Percentiles rank a stretch among this genome's conserved stretches.
Conservation (phyloP, 2,888 invertebrate species). For the Polyploca ridens region DNA sequence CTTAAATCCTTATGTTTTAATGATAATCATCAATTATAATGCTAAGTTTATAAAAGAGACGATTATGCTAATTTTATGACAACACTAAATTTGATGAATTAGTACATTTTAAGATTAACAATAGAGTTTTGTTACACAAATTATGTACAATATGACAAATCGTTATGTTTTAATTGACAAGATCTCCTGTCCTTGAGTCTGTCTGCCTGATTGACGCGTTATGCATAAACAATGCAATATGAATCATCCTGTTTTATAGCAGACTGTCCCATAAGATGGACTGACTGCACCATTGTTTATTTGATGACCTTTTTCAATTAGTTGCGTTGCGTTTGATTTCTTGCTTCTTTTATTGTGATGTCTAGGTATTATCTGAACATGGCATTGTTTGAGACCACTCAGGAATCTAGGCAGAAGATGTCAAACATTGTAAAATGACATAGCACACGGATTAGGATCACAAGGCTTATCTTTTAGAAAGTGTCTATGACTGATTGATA, state of each 20-base stretch:
- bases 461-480: too few relatives aligned
- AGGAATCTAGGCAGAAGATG: too few relatives aligned
- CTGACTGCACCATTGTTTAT: conserved; percentile 16
- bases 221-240: conserved; percentile 42
- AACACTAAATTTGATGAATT: neutral
- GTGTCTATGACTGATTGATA: too few relatives aligned
- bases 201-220: conserved; percentile 26
- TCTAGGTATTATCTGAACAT: neutral
- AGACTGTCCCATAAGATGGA: conserved; percentile 27
- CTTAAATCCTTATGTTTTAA: neutral
- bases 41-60: neutral
- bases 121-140: conserved; percentile 4
- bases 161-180: conserved; percentile 21
- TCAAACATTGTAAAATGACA: too few relatives aligned
- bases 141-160: conserved; percentile 1
- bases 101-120: neutral
- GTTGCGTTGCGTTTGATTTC: conserved; percentile 6
- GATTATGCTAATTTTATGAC: neutral
- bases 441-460: too few relatives aligned
- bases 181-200: conserved; percentile 30
- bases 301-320: conserved; percentile 9
- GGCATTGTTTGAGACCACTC: too few relatives aligned
- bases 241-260: conserved; percentile 45
- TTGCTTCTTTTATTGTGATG: neutral
- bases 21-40: neutral